phyloP scores from a whole-genome alignment of 2,888 invertebrate genomes.

The Brenthis daphne region DNA sequence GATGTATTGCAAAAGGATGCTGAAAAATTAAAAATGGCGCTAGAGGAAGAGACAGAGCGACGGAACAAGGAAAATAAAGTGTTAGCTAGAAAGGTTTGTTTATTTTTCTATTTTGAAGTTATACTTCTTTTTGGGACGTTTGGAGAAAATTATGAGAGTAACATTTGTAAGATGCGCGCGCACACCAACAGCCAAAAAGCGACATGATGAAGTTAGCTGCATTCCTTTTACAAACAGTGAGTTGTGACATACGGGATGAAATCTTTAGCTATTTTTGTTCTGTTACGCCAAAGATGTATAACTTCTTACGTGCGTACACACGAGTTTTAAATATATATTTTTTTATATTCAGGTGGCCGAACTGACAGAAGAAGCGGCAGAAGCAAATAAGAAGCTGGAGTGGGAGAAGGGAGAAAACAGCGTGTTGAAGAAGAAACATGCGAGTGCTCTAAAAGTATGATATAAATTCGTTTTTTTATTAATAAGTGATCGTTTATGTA shows the following conservation, averaged over 20 bases:
- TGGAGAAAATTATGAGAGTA: too few relatives aligned
- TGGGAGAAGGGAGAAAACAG: slow-evolving; percentile 75
- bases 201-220: too few relatives aligned
- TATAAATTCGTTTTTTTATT: not conserved
- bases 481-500: too few relatives aligned
- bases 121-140: not conserved
- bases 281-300: too few relatives aligned
- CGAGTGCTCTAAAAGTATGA: slow-evolving; percentile 71
- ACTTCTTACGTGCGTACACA: too few relatives aligned
- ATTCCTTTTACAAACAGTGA: too few relatives aligned
- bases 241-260: too few relatives aligned
- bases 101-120: not conserved
- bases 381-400: slow-evolving; percentile 63
- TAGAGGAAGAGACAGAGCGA: slow-evolving; percentile 56
- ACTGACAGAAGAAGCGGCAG: slow-evolving; percentile 61
- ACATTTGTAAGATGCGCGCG: too few relatives aligned
- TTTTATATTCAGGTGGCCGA: slow-evolving; percentile 62
- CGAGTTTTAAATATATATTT: too few relatives aligned
- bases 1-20: slow-evolving; percentile 51
- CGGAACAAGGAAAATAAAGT: slow-evolving; percentile 67
- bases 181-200: too few relatives aligned
- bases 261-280: too few relatives aligned
- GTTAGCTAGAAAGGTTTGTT: slow-evolving; percentile 66
- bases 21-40: slow-evolving; percentile 43
- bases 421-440: slow-evolving; percentile 73